Evolutionary conservation across 1,140 invertebrate species (phyloP).

Genomic region (Macrobrachium rosenbergii): DNA sequence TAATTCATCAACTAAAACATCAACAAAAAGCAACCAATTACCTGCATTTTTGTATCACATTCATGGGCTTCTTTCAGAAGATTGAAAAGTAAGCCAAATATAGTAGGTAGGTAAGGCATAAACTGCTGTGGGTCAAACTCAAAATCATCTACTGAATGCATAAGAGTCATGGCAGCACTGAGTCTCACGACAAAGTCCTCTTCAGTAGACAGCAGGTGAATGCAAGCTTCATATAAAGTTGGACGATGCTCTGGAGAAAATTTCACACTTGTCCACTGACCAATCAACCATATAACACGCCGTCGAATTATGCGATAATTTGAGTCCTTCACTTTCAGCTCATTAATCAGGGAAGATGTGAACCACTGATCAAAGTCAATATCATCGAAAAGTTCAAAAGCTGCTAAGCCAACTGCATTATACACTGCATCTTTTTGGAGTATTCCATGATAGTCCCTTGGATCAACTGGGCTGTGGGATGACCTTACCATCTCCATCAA

Average conservation of each 20-base stretch:
- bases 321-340: slow-evolving; percentile 84
- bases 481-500: slow-evolving; percentile 80
- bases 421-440: slow-evolving; percentile 95
- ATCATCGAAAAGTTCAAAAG: slow-evolving; percentile 93
- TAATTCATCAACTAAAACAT: no score
- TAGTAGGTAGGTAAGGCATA: slow-evolving; percentile 82
- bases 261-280: slow-evolving; percentile 89
- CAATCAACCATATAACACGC: slow-evolving; percentile 89
- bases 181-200: slow-evolving; percentile 80
- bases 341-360: slow-evolving; percentile 82
- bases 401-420: slow-evolving; percentile 89
- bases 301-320: slow-evolving; percentile 91
- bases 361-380: slow-evolving; percentile 96
- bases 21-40: slow-evolving; percentile 32
- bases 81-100: slow-evolving; percentile 84
- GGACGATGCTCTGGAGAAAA: slow-evolving; percentile 84
- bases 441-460: slow-evolving; percentile 82
- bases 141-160: slow-evolving; percentile 90
- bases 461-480: slow-evolving; percentile 76
- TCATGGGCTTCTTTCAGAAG: slow-evolving; percentile 89
- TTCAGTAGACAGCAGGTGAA: slow-evolving; percentile 67
- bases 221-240: slow-evolving; percentile 68
- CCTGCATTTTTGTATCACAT: slow-evolving; percentile 83
- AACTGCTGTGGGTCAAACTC: slow-evolving; percentile 91
- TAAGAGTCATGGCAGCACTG: slow-evolving; percentile 82